A percentile compares a stretch with the other conserved stretches of the same genome.
Conservation (phyloP, 2,113 vertebrate species). For the Tympanuchus pallidicinctus region DNA sequence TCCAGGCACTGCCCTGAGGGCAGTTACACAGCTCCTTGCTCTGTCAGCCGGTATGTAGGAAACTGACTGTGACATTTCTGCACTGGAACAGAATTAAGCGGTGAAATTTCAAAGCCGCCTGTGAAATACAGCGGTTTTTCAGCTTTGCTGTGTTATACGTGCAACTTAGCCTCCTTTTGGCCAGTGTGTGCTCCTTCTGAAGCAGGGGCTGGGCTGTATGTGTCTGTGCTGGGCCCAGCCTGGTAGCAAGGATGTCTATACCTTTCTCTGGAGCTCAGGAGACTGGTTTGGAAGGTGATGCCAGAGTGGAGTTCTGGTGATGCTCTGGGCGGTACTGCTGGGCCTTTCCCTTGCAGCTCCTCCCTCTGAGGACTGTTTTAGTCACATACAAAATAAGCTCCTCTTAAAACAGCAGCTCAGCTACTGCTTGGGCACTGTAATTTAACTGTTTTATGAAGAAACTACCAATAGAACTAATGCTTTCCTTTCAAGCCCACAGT, state of each 20-base stretch:
- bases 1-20: slow-evolving; percentile 5
- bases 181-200: background rate
- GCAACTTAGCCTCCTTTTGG: slow-evolving; percentile 21
- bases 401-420: background rate
- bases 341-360: background rate
- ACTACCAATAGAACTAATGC: background rate
- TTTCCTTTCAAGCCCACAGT: background rate
- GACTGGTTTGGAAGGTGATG: background rate
- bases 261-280: background rate
- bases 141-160: background rate
- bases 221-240: background rate
- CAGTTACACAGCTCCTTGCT: slow-evolving; percentile 25
- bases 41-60: slow-evolving; percentile 15
- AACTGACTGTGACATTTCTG: background rate
- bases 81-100: background rate
- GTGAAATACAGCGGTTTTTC: slow-evolving; percentile 24
- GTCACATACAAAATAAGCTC: background rate
- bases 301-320: background rate
- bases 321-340: background rate
- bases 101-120: background rate
- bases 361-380: background rate
- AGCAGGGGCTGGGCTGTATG: background rate
- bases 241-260: background rate
- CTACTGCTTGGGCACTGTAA: background rate
- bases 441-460: background rate